phyloP scores from a whole-genome alignment of 2,113 vertebrate species.

The Mellivora capensis region DNA sequence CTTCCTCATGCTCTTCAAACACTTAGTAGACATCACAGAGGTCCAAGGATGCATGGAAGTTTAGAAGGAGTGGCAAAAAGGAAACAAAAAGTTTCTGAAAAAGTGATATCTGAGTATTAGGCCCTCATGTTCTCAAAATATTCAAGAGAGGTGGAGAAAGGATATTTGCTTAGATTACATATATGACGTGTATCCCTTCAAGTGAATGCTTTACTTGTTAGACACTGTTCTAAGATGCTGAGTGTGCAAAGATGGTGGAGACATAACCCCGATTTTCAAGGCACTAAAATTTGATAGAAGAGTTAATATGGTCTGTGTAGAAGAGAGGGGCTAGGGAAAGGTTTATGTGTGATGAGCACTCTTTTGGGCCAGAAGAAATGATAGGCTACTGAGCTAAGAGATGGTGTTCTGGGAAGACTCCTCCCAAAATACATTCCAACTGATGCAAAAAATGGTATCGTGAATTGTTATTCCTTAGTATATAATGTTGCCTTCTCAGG shows the following conservation, averaged over 20 bases:
- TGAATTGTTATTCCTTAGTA: background rate
- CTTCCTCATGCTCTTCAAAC: background rate
- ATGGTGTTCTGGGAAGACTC: background rate
- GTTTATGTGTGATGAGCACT: background rate
- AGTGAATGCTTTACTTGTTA: background rate
- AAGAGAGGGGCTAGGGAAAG: background rate
- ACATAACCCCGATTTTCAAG: background rate
- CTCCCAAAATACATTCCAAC: background rate
- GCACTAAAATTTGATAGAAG: background rate
- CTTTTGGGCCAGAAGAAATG: background rate
- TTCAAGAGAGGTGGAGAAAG: background rate
- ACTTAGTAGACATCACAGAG: conserved; percentile 8
- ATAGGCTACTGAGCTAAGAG: background rate
- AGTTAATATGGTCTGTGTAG: background rate
- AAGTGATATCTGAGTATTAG: background rate
- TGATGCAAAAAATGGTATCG: background rate
- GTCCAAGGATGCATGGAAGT: background rate
- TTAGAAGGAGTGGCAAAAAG: background rate
- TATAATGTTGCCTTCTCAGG: background rate
- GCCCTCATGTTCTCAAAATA: background rate
- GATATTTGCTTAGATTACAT: background rate
- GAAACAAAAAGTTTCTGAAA: background rate
- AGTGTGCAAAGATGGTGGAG: background rate
- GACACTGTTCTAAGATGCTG: too few relatives aligned
- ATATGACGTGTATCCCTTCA: background rate